Percentiles rank a stretch among this genome's conserved stretches.
Evolutionary conservation across 2,113 vertebrate genomes (phyloP).

Genomic region (Telmatochromis brachygnathus): DNA sequence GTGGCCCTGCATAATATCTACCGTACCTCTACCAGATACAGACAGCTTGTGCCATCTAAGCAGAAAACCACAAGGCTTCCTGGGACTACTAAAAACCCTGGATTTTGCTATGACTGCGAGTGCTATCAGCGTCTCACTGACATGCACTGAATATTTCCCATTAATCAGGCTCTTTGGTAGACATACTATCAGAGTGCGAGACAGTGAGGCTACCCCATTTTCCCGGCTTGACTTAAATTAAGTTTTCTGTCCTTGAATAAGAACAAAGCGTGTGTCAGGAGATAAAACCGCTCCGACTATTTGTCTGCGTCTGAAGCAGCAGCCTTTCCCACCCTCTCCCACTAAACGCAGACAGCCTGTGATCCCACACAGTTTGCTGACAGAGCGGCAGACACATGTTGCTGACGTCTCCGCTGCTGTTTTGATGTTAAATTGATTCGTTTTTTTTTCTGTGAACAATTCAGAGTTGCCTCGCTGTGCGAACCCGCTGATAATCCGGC

Average conservation of each 20-base stretch:
- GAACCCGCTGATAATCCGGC: neutral
- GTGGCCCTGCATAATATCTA: neutral
- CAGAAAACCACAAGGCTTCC: neutral
- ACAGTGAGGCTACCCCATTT: conserved; percentile 7
- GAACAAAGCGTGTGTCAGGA: conserved; percentile 20
- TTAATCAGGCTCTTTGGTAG: conserved; percentile 20
- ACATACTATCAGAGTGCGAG: conserved; percentile 42
- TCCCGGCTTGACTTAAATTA: conserved; percentile 4
- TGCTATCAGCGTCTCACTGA: conserved; percentile 28
- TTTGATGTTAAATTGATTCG: conserved; percentile 16
- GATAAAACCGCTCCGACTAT: conserved; percentile 24
- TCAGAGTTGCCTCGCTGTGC: neutral
- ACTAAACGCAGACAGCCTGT: neutral
- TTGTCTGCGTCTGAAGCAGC: conserved; percentile 7
- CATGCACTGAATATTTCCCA: conserved; percentile 46
- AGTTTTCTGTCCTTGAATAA: conserved; percentile 48
- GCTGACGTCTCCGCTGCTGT: conserved; percentile 3
- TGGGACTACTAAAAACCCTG: conserved; percentile 6
- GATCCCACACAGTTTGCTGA: conserved; percentile 44
- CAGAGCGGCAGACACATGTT: neutral
- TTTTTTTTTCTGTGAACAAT: neutral
- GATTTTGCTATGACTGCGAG: conserved; percentile 50
- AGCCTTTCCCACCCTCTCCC: neutral
- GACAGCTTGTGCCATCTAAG: neutral
- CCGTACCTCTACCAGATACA: neutral